These are phyloP conservation scores for Anaspis maculata DNA, from an alignment of 2,888 invertebrate species.

Conservation along the genomic window DNA sequence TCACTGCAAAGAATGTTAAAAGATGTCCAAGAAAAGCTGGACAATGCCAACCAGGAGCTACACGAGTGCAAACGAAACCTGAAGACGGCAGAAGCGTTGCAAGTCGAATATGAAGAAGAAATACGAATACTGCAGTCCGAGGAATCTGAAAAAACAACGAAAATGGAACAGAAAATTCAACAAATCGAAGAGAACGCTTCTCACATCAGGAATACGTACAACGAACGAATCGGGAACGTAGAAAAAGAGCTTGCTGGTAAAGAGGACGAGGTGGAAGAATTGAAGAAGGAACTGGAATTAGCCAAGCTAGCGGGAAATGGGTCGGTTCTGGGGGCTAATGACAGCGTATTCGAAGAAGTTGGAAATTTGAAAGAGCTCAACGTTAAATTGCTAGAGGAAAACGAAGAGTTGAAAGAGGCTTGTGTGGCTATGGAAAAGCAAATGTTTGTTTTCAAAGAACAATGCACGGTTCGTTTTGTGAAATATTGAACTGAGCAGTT, in stretches of 20 bases:
- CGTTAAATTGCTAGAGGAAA: conserved; percentile 3
- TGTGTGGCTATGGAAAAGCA: background rate
- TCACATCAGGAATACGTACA: conserved; percentile 13
- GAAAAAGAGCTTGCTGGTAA: conserved; percentile 16
- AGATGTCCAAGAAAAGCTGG: conserved; percentile 22
- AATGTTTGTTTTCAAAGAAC: no score
- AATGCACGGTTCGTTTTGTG: no score
- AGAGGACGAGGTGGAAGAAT: no score
- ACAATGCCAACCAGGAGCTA: conserved; percentile 25
- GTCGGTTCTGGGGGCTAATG: background rate
- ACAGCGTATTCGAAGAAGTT: conserved; percentile 2
- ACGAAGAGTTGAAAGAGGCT: background rate
- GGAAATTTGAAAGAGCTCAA: no score
- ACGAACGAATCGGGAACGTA: conserved; percentile 14
- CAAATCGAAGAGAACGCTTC: conserved; percentile 18
- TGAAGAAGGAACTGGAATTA: conserved; percentile 13
- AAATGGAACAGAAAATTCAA: conserved; percentile 16
- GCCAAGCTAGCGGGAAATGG: background rate
- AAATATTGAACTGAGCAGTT: no score
- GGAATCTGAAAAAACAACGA: conserved; percentile 10
- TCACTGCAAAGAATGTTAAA: no score
- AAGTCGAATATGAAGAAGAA: conserved; percentile 25
- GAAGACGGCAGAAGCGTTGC: conserved; percentile 18
- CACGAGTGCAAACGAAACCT: conserved; percentile 25
- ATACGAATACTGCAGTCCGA: conserved; percentile 20